Evolutionary conservation across 2,113 vertebrate genomes (phyloP), one percentile per base, ranked within the genome.

Genomic region (Sarotherodon lohbergeri): DNA sequence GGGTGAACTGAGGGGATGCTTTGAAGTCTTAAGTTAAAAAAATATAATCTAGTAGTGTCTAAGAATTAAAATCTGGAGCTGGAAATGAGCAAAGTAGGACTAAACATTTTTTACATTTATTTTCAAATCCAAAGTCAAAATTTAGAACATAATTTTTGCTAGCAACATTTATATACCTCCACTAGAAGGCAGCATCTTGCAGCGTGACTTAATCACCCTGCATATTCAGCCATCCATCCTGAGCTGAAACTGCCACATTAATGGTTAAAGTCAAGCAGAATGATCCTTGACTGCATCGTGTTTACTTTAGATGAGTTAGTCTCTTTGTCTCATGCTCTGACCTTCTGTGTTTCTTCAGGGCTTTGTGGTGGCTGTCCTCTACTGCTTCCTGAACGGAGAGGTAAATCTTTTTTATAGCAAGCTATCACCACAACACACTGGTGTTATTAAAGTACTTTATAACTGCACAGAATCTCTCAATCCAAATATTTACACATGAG

Each of bases 311-410:
- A 59, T 14, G 2, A 41, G 16, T 32, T 9, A 9, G 9, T 27
- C 78, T 83, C 61, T 68, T 14, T 27, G 36, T 84, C 82, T 89
- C 34, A 80, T 32, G 2, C 4, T 56, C 4, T 12, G 22, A n/a
- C 22, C 13, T 7, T 63, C 56, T 91, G 22, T 91, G 61, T 93
- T 84, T 92, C 59, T 39, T 39, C 86, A 99, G 98, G 98, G 98
- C 10, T 99, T 99, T 46, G 98, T 99, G 90, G 98, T 99, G 80
- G 98, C 98, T 4, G 97, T 99, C 79, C 98, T 99, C 85, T 99
- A 99, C 95, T 99, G 98, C 93, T 99, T 99, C 95, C 95, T 99
- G 95, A 99, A 99, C 9, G 98, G 98, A 91, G 98, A 99, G 98
- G 98, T 95, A 94, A 98, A 89, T 89, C 52, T 88, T 52, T 59